phyloP scores from a whole-genome alignment of 2,797 vertebrate genomes.

The Hirundo rustica region DNA sequence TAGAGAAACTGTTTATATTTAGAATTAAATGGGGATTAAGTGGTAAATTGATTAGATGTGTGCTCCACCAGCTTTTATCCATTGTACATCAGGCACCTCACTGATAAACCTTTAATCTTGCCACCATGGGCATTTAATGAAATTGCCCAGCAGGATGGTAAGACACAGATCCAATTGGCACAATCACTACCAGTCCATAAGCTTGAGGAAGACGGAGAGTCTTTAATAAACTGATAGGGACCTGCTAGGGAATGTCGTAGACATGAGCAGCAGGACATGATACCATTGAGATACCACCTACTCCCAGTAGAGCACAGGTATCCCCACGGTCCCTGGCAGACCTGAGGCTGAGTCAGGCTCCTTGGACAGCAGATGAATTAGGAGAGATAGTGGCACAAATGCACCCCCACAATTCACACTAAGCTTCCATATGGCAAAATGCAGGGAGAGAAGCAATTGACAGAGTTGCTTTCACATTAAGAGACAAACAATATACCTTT shows the following conservation, averaged over 20 bases:
- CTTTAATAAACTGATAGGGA: not conserved
- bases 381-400: not conserved
- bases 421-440: conserved; percentile 19
- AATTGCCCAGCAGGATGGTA: not conserved
- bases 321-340: not conserved
- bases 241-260: rapidly evolving
- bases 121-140: not conserved
- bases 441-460: not conserved
- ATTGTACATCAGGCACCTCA: not conserved
- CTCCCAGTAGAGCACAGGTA: not conserved
- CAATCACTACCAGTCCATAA: not conserved
- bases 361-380: not conserved
- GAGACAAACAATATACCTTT: conserved; percentile 6
- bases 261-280: not conserved
- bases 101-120: not conserved
- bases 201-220: not conserved
- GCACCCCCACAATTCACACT: not conserved
- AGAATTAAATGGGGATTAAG: not conserved
- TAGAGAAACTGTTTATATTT: not conserved
- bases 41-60: not conserved
- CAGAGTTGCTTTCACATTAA: conserved; percentile 33
- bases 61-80: not conserved
- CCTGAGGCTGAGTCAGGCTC: not conserved
- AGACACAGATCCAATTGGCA: not conserved
- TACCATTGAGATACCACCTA: not conserved